These are phyloP conservation scores for Camelus dromedarius DNA, from an alignment of 2,113 vertebrate species.

Conservation along the genomic window DNA sequence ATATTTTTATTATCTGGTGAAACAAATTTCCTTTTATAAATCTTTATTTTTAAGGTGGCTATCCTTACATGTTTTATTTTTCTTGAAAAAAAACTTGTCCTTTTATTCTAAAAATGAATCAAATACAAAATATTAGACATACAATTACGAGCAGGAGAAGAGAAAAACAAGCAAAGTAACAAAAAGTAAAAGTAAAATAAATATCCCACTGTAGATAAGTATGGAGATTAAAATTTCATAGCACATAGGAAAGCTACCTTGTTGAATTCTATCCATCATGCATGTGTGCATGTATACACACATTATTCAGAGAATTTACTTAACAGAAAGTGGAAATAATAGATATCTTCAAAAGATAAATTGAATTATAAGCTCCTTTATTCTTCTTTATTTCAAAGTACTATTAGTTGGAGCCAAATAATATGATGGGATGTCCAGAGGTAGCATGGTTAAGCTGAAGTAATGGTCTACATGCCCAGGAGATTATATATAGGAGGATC, in stretches of 20 bases:
- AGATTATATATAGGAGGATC: background rate
- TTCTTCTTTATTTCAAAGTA: background rate
- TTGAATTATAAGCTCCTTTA: background rate
- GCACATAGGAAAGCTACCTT: background rate
- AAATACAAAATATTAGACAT: background rate
- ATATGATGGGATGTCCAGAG: background rate
- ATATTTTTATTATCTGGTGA: slow-evolving; percentile 1
- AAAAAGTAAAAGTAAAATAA: background rate
- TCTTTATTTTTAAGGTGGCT: background rate
- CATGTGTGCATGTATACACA: background rate
- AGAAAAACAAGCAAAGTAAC: background rate
- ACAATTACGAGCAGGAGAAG: background rate
- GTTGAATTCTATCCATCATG: background rate
- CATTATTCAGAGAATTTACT: background rate
- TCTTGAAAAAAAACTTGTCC: background rate
- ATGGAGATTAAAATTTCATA: background rate
- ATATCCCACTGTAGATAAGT: background rate
- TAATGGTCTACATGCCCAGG: background rate
- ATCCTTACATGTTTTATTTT: background rate
- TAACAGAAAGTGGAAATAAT: background rate
- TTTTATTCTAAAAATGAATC: background rate
- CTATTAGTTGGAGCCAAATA: background rate
- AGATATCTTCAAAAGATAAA: background rate
- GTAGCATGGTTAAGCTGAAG: background rate
- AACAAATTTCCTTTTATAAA: background rate